Percentiles rank a stretch among this genome's conserved stretches.
Evolutionary conservation across 2,888 invertebrate genomes (phyloP).

Genomic region (Tanypteryx hageni): DNA sequence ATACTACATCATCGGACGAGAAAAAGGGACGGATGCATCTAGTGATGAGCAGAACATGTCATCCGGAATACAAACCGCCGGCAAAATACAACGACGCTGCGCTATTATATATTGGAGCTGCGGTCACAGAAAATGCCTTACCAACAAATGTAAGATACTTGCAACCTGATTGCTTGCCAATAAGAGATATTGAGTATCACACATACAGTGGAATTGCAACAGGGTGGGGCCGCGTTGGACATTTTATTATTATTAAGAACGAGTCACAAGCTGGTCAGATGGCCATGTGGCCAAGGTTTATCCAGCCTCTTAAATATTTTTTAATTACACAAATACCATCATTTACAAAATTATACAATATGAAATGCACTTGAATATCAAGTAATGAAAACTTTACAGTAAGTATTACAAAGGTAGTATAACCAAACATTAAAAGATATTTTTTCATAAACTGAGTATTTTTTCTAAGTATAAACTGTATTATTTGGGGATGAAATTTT

Average conservation of each 20-base stretch:
- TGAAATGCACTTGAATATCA: too few relatives aligned
- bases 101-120: not conserved
- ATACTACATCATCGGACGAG: not conserved
- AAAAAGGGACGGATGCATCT: not conserved
- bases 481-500: too few relatives aligned
- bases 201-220: not conserved
- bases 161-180: slow-evolving; percentile 12
- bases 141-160: not conserved
- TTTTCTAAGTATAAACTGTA: too few relatives aligned
- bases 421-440: too few relatives aligned
- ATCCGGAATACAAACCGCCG: not conserved
- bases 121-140: not conserved
- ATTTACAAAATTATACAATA: too few relatives aligned
- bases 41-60: not conserved
- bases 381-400: too few relatives aligned
- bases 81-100: slow-evolving; percentile 30
- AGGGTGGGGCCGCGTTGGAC: not conserved
- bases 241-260: not conserved
- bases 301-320: too few relatives aligned
- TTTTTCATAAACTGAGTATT: too few relatives aligned
- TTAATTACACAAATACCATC: too few relatives aligned
- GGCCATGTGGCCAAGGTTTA: too few relatives aligned
- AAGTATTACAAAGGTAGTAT: too few relatives aligned
- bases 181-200: not conserved
- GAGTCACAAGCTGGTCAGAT: too few relatives aligned